Conservation (phyloP, 2,888 invertebrate species). For the Anticlea derivata region DNA sequence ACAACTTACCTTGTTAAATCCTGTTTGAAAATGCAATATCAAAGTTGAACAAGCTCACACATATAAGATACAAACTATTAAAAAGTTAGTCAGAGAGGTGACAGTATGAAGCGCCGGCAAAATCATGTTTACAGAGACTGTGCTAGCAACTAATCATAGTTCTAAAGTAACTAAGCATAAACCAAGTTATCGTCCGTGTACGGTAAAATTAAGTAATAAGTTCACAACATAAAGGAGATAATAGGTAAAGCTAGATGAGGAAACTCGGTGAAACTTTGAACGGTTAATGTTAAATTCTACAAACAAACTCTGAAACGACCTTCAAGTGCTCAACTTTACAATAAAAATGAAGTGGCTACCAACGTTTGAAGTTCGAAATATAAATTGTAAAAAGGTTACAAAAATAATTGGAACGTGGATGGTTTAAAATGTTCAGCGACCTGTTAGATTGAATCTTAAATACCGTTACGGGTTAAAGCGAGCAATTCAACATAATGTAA, state of each 20-base stretch:
- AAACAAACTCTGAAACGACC: conserved; percentile 26
- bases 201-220: conserved; percentile 35
- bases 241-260: conserved; percentile 26
- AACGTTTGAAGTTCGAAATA: conserved; percentile 19
- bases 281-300: conserved; percentile 29
- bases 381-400: conserved; percentile 20
- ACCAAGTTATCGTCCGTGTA: conserved; percentile 28
- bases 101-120: conserved; percentile 17
- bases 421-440: background rate
- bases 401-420: conserved; percentile 28
- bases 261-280: conserved; percentile 32
- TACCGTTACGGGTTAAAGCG: conserved; percentile 5
- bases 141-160: conserved; percentile 26
- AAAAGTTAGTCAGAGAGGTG: conserved; percentile 16
- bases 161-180: conserved; percentile 30
- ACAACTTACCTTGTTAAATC: conserved; percentile 14
- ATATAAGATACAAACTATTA: conserved; percentile 7
- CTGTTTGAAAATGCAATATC: conserved; percentile 15
- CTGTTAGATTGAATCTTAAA: conserved; percentile 6
- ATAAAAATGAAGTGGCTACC: conserved; percentile 30
- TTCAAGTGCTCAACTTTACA: conserved; percentile 29
- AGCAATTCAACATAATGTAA: conserved; percentile 18
- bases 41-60: conserved; percentile 9
- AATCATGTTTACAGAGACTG: conserved; percentile 24
- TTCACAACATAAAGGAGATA: conserved; percentile 35